Percentiles rank a stretch among this genome's conserved stretches.
These are phyloP conservation scores for Sipunculus nudus DNA, from an alignment of 2,888 invertebrate species.

Conservation along the genomic window DNA sequence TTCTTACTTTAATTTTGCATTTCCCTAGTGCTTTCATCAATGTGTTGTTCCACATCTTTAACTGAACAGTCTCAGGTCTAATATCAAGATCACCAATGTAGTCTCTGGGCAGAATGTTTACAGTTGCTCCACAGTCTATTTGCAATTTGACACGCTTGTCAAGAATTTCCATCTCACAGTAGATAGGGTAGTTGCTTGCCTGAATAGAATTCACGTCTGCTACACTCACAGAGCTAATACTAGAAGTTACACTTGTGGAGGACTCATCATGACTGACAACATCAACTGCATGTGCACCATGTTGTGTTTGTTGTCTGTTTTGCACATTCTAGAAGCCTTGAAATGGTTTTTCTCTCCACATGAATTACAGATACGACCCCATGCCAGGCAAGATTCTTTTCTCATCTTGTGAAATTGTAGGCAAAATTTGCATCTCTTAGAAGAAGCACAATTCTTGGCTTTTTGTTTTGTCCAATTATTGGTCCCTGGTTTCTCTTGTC, in stretches of 20 bases:
- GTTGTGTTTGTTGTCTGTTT: not conserved
- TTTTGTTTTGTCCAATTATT: no score
- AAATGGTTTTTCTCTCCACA: conserved; percentile 1
- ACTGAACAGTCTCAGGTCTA: not conserved
- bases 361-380: not conserved
- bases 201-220: no score
- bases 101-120: conserved; percentile 10
- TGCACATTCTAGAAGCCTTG: not conserved
- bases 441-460: no score
- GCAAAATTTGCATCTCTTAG: no score
- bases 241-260: no score
- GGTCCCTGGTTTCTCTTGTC: no score
- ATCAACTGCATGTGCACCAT: not conserved
- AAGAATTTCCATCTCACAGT: no score
- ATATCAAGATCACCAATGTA: not conserved
- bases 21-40: conserved; percentile 3
- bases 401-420: no score
- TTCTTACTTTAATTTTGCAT: not conserved
- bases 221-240: no score
- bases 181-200: no score
- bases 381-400: not conserved
- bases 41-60: conserved; percentile 10
- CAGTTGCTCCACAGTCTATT: conserved; percentile 21
- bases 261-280: no score
- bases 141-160: conserved; percentile 13